Base-by-base conservation (phyloP, 2,888 invertebrate species). In the Catocala nupta region DNA sequence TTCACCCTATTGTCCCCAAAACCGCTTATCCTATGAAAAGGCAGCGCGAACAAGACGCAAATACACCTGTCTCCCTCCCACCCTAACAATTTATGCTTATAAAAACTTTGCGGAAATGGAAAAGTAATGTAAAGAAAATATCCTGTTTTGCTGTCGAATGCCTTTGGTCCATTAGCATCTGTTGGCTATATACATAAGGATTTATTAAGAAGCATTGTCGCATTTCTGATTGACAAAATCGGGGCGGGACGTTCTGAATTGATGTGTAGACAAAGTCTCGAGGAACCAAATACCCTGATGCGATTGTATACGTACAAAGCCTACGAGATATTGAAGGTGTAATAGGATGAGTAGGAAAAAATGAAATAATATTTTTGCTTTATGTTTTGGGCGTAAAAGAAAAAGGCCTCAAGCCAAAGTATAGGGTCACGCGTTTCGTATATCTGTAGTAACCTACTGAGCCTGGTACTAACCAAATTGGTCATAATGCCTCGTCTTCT, bases 1-100 rank as follows among this genome's bases (percentile, higher is more conserved):
- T 89, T 83, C 81, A 58, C 63, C 69, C 84, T 81, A 82, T 89
- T 89, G 86, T 88, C 80, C 73, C 74, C 68, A 62, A 70, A 73
- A 75, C 76, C 77, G 76, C 79, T 82, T 76, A 77, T 76, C 75
- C 78, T 63, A 65, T 80, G 78, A 78, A 83, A 82, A 75, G 81
- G 66, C 68, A 65, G 63, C 54, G 42, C 25, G 58, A 71, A 55
- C 52, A 67, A 63, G 58, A 73, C n/a, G 53, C 34, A 44, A 57
- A 63, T 68, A 70, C 42, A 57, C 43, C 60, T 48, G 16, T 68
- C 70, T 70, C 62, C 50, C 49, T 77, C 71, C 57, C 64, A 68
- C 68, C 55, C 49, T 45, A 61, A 55, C 56, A 63, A 64, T 68
- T 70, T 66, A 65, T 65, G 67, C 68, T 67, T 72, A 74, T 36